A percentile compares a stretch with the other conserved stretches of the same genome.
Conservation (phyloP, 2,797 vertebrate species). For the Bothrops alternatus region DNA sequence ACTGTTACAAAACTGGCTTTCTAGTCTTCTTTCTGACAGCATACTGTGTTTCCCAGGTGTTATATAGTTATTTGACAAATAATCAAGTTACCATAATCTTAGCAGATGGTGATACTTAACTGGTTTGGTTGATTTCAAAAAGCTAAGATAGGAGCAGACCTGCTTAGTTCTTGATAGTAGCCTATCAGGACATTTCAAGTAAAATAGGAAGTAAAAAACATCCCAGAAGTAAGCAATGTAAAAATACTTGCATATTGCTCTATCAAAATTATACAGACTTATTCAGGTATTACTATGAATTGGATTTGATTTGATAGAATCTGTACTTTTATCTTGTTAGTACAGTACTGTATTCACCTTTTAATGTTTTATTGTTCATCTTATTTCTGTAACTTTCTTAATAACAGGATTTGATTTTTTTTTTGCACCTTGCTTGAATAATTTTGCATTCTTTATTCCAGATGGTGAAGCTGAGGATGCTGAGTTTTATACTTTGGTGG, state of each 20-base stretch:
- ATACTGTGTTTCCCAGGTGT: neutral
- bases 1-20: neutral
- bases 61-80: neutral
- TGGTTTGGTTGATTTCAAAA: neutral
- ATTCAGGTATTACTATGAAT: neutral
- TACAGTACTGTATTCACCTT: neutral
- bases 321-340: neutral
- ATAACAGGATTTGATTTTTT: neutral
- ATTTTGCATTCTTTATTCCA: neutral
- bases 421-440: neutral
- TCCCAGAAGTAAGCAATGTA: neutral
- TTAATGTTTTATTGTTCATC: neutral
- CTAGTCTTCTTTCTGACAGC: neutral
- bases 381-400: neutral
- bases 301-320: neutral
- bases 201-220: neutral
- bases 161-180: neutral
- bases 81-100: neutral
- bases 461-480: conserved; percentile 13
- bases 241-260: neutral
- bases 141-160: neutral
- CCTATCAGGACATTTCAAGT: neutral
- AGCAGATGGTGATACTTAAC: neutral
- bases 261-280: neutral
- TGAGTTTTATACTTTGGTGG: conserved; percentile 65